Base-by-base conservation (phyloP, 2,797 vertebrate genomes). In the Tragelaphus eurycerus region DNA sequence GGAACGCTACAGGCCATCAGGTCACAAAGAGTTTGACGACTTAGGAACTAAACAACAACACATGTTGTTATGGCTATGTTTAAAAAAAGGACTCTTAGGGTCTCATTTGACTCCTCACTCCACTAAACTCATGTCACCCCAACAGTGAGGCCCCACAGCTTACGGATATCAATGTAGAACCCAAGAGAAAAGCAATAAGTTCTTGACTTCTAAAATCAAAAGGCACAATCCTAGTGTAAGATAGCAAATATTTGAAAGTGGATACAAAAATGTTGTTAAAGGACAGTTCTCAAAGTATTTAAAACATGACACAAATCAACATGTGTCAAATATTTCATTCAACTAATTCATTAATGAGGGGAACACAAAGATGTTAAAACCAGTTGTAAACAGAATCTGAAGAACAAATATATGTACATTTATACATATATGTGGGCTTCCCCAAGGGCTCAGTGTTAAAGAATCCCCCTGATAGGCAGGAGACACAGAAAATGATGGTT, bases 241-340 rank as follows among this genome's bases (percentile, higher is more conserved):
- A 38, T 0, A 71, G 31, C 21, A 96, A 94, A 79, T 88, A 94
- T 84, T 55, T 87, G 19, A 93, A 86, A 60, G 29, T n/a, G 67
- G 2, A 81, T 29, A n/a, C 46, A 50, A 83, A 46, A 6, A 91
- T 29, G 29, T 19, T 74, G 48, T 50, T 81, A 82, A 96, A 86
- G 27, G 17, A 62, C 57, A 90, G 67, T 81, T 90, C 89, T 89
- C 48, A 64, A 94, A 95, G 55, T 86, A 87, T 54, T 92, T 31
- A 85, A 71, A 94, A 19, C 54, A 76, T 52, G 52, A 87, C 13
- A 29, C 46, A 79, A 95, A 46, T 91, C 62, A 91, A 31, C 3
- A 48, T 13, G 10, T 89, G 5, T 59, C 59, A 88, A 84, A 90
- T 21, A 62, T 59, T 91, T 31, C 67, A 88, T 76, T 85, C n/a